A percentile compares a stretch with the other conserved stretches of the same genome.
These are phyloP conservation scores for Pristionchus mayeri DNA, from an alignment of 2,888 invertebrate species.

Conservation along the genomic window DNA sequence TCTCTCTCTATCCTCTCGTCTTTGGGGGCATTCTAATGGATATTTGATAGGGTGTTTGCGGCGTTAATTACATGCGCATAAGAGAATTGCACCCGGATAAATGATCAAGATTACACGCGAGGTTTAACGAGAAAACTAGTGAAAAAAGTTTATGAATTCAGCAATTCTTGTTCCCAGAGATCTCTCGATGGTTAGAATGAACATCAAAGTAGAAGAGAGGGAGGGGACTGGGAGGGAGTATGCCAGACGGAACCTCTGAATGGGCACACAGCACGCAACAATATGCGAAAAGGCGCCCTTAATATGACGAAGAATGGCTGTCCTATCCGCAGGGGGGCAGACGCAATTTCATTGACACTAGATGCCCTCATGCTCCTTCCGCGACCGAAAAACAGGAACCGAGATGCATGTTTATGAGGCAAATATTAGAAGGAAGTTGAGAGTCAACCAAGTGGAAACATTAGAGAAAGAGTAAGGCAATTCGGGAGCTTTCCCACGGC, in stretches of 20 bases:
- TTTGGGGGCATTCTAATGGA: background rate
- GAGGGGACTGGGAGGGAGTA: no score
- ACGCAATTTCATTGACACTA: constrained; percentile 3
- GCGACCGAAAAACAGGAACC: background rate
- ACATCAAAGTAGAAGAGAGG: no score
- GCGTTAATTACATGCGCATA: constrained; percentile 31
- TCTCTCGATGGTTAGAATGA: no score
- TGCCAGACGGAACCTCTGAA: background rate
- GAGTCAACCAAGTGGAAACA: constrained; percentile 17
- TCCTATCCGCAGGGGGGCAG: background rate
- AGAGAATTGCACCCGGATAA: background rate
- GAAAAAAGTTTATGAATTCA: no score
- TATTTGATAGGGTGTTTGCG: constrained; percentile 37
- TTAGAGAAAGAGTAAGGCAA: background rate
- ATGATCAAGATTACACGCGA: constrained; percentile 35
- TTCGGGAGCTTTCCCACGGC: background rate
- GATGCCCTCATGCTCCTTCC: background rate
- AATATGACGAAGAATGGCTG: constrained; percentile 5
- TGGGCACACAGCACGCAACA: background rate
- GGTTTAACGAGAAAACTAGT: background rate
- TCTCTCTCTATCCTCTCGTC: background rate
- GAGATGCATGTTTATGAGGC: background rate
- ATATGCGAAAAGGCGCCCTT: background rate
- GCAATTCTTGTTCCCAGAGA: no score
- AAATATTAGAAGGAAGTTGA: background rate